Percentiles rank a stretch among this genome's conserved stretches.
These are phyloP conservation scores for Zaprionus lineosus DNA, from an alignment of 2,888 invertebrate genomes.

Conservation along the genomic window DNA sequence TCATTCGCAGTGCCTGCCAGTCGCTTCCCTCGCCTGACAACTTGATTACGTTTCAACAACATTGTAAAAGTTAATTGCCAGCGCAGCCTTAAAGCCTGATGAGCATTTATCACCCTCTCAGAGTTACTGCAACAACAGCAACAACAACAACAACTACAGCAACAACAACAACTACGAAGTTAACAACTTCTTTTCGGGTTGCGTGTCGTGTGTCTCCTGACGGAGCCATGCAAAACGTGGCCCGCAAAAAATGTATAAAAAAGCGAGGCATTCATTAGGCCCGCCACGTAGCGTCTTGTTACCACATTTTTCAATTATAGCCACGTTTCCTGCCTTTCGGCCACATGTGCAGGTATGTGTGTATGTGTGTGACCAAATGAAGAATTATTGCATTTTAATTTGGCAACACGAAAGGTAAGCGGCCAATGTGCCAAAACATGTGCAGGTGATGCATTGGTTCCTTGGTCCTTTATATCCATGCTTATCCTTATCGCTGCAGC, in stretches of 20 bases:
- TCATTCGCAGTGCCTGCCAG: slow-evolving; percentile 43
- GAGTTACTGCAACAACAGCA: slow-evolving; percentile 27
- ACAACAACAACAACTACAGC: slow-evolving; percentile 3
- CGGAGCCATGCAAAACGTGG: slow-evolving; percentile 45
- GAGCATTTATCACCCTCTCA: slow-evolving; percentile 71
- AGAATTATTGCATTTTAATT: slow-evolving; percentile 81
- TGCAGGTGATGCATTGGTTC: slow-evolving; percentile 54
- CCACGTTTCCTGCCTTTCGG: slow-evolving; percentile 68
- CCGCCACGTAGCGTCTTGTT: slow-evolving; percentile 77
- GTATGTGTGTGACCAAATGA: slow-evolving; percentile 67
- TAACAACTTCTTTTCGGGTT: slow-evolving; percentile 59
- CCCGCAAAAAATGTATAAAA: too few relatives aligned
- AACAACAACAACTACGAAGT: slow-evolving; percentile 7
- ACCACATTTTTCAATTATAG: slow-evolving; percentile 81
- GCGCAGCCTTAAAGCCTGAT: slow-evolving; percentile 71
- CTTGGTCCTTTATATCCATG: background rate
- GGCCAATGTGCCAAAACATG: slow-evolving; percentile 52
- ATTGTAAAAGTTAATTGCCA: slow-evolving; percentile 78
- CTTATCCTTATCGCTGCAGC: slow-evolving; percentile 50
- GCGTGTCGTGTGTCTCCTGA: slow-evolving; percentile 39
- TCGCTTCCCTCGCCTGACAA: slow-evolving; percentile 60
- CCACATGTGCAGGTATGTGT: slow-evolving; percentile 29
- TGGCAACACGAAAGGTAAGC: too few relatives aligned
- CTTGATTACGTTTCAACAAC: slow-evolving; percentile 76
- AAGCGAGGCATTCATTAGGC: slow-evolving; percentile 75